A percentile compares a stretch with the other conserved stretches of the same genome.
Conservation (phyloP, 2,113 vertebrate genomes). For the Pyrgilauda ruficollis region DNA sequence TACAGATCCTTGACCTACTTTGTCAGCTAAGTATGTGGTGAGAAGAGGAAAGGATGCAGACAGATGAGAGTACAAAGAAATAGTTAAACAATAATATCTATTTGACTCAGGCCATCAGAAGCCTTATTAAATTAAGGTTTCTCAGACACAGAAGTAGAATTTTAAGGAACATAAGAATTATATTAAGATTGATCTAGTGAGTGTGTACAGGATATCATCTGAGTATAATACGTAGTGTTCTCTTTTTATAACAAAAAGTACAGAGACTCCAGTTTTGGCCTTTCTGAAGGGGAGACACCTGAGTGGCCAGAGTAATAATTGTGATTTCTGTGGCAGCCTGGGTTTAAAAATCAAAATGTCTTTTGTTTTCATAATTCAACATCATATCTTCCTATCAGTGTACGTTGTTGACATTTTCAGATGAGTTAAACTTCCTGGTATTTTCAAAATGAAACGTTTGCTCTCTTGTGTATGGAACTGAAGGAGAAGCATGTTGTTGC, state of each 20-base stretch:
- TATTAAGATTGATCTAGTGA: background rate
- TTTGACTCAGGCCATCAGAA: background rate
- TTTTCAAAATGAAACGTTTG: background rate
- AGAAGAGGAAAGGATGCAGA: background rate
- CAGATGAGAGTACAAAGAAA: background rate
- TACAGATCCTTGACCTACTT: background rate
- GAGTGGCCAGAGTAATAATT: background rate
- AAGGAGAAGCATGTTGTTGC: background rate
- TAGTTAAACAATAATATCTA: background rate
- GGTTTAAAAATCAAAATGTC: background rate
- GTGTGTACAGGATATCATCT: background rate
- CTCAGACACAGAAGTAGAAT: background rate
- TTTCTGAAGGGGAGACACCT: background rate
- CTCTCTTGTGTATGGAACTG: background rate
- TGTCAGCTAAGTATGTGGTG: background rate
- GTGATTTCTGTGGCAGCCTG: background rate
- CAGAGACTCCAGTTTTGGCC: background rate
- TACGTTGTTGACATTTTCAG: rapidly evolving
- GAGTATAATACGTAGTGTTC: background rate
- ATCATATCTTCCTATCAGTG: background rate
- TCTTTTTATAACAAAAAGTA: background rate
- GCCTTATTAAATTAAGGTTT: background rate
- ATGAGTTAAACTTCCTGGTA: background rate
- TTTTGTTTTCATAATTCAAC: background rate
- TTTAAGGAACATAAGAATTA: background rate